Base-by-base conservation (phyloP, 2,888 invertebrate genomes). In the Ophion ventricosus region DNA sequence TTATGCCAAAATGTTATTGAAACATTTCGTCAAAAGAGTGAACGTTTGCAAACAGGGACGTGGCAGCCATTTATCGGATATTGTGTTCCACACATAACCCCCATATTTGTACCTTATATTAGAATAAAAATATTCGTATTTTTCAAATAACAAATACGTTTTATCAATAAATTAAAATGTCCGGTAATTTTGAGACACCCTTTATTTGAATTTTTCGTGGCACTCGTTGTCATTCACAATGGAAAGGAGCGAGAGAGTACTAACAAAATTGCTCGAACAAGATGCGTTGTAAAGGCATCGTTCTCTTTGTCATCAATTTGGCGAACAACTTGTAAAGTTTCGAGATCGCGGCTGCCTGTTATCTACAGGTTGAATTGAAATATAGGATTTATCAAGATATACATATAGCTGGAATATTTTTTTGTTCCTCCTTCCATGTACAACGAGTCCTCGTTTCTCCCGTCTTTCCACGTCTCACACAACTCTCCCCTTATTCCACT, bases 241-340 rank as follows among this genome's bases (percentile, higher is more conserved):
- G 54, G 70, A 70, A 23, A 23, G 29, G 1, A 20, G 49, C 29
- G 54, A n/a, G 61, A 26, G 25, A 40, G 35, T 8, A 35, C 8
- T 8, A 35, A 5, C 35, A 35, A 8, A 8, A 35, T 40, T 20
- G 14, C 43, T 43, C 54, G 70, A 63, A 35, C 63, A 63, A 67
- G 23, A n/a, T 43, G 43, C 40, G 11, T 20, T n/a, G 43, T 26
- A 29, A 29, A 61, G 70, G n/a, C 64, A 26, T 29, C 43, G 59
- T 54, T 25, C 25, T 57, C 43, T 81, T 84, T 81, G 74, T 81
- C 74, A 77, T 84, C 66, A 64, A 77, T 63, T 80, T 84, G 77
- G 56, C 73, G 73, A 77, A 77, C 77, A 69, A 80, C 63, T 80
- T 69, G 64, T 66, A 59, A 84, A 81, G 70, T 84, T 35, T 35